Base-by-base conservation (phyloP, 2,888 invertebrate genomes). In the Drosophila mettleri region DNA sequence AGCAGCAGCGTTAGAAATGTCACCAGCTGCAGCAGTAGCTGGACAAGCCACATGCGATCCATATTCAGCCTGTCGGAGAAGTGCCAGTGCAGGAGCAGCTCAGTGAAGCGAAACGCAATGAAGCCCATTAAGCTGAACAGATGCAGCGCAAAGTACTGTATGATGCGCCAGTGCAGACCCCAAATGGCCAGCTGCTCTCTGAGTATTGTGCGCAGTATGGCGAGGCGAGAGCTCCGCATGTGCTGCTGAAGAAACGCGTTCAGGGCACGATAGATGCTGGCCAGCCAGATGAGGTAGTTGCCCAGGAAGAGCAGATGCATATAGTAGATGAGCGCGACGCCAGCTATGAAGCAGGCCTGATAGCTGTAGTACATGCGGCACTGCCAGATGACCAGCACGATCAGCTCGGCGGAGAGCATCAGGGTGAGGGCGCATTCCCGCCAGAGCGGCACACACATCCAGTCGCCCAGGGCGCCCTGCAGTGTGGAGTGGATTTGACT, bases 201-300 rank as follows among this genome's bases (percentile, higher is more conserved):
- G 1, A 86, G 27, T 0, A 83, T 29, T 1, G 51, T 51, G 7
- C 41, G 63, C 18, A 86, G 6, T 2, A 53, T 53, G 8, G 43
- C 46, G 31, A 82, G 4, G 0, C 24, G 43, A 12, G 58, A 51
- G 63, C 68, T 54, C 38, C 14, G n/a, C 74, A 85, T 61, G 20
- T 79, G 78, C n/a, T 31, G 41, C 2, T 2, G 24, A 2, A 82
- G 51, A 6, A 83, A 83, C 8, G 12, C 38, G 12, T 75, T 78
- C 2, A 84, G 24, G 0, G 80, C 69, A 0, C 82, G 66, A 33
- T 78, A 80, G 18, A 86, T 67, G 59, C 84, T 73, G 16, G 62
- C 62, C 46, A 80, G 55, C 84, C 80, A 78, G 12, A 86, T 57
- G 0, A 80, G 33, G 38, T 86, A 80, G 57, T 76, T 75, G 51